Conservation (phyloP, 2,113 vertebrate species). For the Prolemur simus region DNA sequence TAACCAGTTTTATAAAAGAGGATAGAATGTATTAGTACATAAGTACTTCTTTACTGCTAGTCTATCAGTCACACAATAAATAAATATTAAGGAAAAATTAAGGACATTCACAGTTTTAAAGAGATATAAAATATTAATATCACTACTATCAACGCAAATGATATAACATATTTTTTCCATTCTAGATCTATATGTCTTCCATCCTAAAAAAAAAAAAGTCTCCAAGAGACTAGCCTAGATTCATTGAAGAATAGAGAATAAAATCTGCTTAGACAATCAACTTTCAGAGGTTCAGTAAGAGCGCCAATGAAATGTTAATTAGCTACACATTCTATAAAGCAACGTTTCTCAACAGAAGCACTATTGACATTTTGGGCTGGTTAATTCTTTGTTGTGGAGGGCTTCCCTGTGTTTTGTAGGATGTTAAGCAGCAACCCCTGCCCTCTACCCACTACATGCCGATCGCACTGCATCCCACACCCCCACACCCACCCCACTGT, state of each 20-base stretch:
- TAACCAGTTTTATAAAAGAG: neutral
- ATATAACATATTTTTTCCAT: neutral
- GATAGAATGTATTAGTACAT: neutral
- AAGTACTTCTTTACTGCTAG: neutral
- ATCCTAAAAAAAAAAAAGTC: neutral
- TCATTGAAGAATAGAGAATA: neutral
- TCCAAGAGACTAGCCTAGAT: neutral
- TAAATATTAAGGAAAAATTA: neutral
- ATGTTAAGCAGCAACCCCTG: neutral
- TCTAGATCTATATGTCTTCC: neutral
- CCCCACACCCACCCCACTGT: no score
- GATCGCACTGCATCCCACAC: neutral
- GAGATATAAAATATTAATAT: neutral
- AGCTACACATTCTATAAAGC: neutral
- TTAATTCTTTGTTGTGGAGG: neutral
- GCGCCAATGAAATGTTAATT: neutral
- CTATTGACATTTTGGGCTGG: neutral
- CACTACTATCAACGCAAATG: neutral
- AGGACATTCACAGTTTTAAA: neutral
- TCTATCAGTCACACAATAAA: neutral
- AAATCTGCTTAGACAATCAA: neutral
- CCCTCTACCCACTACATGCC: neutral
- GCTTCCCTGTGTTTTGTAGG: neutral
- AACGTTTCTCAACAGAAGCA: neutral
- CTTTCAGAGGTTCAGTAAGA: neutral